Evolutionary conservation across 2,113 vertebrate species (phyloP), one percentile per base, ranked within the genome.

Genomic region (Phycodurus eques): DNA sequence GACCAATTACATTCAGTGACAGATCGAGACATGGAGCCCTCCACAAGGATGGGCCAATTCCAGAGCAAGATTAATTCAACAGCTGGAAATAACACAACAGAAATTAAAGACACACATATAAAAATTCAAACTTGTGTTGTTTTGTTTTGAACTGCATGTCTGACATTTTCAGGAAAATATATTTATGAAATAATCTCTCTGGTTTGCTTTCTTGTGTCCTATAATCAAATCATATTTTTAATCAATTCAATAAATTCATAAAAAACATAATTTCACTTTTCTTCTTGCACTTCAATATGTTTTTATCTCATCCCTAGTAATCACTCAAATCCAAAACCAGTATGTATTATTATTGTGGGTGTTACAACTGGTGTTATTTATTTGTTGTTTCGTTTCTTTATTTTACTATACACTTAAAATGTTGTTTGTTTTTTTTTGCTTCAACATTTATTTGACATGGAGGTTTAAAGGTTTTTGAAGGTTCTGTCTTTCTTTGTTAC

Each of bases 1-100:
- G 90, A 89, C 83, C 92, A 90, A 91, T 93, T 92, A 90, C 86
- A 89, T 88, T 88, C 80, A 83, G 80, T 85, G 81, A 78, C 74
- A 88, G 88, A 89, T 89, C 88, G 81, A 87, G 80, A 85, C 85
- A 89, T 85, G 74, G 79, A 87, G 76, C 80, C 77, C 71, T 82
- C 85, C 80, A 76, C 61, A 27, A 78, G 77, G 77, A 88, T 65
- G 60, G 83, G 64, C 74, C 72, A 67, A 69, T 46, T n/a, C 62
- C 53, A 76, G 68, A 20, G 2, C 17, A n/a, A 47, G n/a, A 46
- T 57, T 10, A 42, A 75, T 51, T 53, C 20, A 72, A 33, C 53
- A 71, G 22, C 27, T 56, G 53, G 60, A 80, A 67, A 62, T 49
- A 78, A 77, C 76, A 22, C 8, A n/a, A 56, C 8, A 22, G 20